A percentile compares a stretch with the other conserved stretches of the same genome.
Evolutionary conservation across 2,797 vertebrate genomes (phyloP).

Genomic region (Staurois parvus): DNA sequence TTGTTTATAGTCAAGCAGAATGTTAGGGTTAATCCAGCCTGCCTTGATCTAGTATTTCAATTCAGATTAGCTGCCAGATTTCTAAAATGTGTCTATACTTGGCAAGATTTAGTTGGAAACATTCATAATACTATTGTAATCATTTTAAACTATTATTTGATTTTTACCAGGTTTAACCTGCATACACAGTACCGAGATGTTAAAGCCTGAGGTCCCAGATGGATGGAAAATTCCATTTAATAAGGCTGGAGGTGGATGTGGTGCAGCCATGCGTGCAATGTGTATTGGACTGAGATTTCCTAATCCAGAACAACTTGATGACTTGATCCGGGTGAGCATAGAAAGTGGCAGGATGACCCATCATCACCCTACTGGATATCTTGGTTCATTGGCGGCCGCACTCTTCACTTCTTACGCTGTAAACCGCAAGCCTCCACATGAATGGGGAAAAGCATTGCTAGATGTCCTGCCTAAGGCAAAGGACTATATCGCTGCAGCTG

Average conservation of each 20-base stretch:
- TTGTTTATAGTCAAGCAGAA: too few species aligned
- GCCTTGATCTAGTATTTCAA: too few species aligned
- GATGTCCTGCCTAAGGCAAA: constrained; percentile 73
- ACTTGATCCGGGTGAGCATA: constrained; percentile 76
- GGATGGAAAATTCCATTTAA: constrained; percentile 78
- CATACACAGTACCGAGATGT: fast-evolving
- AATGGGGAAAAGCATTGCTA: constrained; percentile 79
- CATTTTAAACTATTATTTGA: neutral
- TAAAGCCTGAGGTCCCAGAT: neutral
- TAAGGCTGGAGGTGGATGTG: constrained; percentile 74
- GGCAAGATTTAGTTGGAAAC: too few species aligned
- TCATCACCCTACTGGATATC: constrained; percentile 83
- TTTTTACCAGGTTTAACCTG: constrained; percentile 67
- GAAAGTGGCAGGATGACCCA: constrained; percentile 86
- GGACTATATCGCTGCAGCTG: constrained; percentile 68
- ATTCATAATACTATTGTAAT: too few species aligned
- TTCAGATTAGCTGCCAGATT: too few species aligned
- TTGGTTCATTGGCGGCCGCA: constrained; percentile 78
- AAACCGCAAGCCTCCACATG: constrained; percentile 64
- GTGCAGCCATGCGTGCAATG: constrained; percentile 85
- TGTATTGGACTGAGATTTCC: constrained; percentile 81
- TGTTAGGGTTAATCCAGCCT: too few species aligned
- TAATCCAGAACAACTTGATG: constrained; percentile 67
- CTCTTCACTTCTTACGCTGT: constrained; percentile 80
- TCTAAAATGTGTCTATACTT: too few species aligned